Evolutionary conservation across 92 coral and sea anemone genomes (phyloP), one percentile per base, ranked within the genome.

Genomic region (Epizoanthus scotinus): DNA sequence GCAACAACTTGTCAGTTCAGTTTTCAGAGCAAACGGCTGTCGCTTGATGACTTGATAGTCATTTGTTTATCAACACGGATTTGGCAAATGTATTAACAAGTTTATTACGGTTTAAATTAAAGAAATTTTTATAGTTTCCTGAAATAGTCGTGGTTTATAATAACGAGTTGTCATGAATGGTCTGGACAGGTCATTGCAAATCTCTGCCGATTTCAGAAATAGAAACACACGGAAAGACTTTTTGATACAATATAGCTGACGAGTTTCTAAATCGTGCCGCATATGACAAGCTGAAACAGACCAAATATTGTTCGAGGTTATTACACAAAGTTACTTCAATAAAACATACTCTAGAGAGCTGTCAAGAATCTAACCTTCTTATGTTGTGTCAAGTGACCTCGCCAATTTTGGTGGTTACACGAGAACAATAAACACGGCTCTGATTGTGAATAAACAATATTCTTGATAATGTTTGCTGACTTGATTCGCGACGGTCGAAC

Each of bases 381-480:
- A 31, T 47, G 27, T 18, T 70, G 60, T 47, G 27, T 18, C 77
- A 20, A 21, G 77, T 70, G 77, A 70, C 58, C 58, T 70, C 77
- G 53, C 31, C 44, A 70, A 42, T 70, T 49, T 55, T 70, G 77
- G 59, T 55, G 60, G 69, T 38, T 69, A 38, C 49, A 21, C 26
- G 57, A 75, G 81, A 59, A 75, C 81, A 75, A 75, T 75, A 58
- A 75, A 75, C 65, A 73, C 50, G 58, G 28, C 65, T 31, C 52
- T n/a, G 52, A 29, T 73, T 73, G 56, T 75, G 68, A 58, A 75
- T 44, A 75, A 75, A 75, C 81, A 75, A 75, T 75, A 71, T 71
- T 40, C 62, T 71, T 26, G 40, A 49, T 71, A 52, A 52, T 71
- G 34, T 75, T 75, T 74, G 80, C 80, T 59, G 65, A 74, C 80